phyloP scores from a whole-genome alignment of 2,888 invertebrate genomes.

The Phalera bucephala region DNA sequence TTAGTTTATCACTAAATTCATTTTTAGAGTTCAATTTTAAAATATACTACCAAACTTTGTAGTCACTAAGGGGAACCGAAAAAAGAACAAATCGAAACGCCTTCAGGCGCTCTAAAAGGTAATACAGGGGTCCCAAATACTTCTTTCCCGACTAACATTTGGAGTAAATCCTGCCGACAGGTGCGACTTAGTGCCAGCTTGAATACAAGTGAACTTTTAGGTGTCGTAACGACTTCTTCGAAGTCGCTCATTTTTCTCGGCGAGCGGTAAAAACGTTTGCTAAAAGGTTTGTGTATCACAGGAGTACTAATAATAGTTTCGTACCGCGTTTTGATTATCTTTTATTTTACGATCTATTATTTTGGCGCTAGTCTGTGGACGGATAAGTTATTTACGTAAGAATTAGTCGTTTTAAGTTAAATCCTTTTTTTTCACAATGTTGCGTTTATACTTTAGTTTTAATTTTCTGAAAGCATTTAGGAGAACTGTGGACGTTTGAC shows the following conservation, averaged over 20 bases:
- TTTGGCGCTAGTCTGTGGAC: no score
- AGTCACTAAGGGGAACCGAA: not conserved
- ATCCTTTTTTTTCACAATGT: no score
- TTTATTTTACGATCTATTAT: no score
- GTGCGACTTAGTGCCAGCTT: constrained; percentile 6
- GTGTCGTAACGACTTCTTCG: constrained; percentile 4
- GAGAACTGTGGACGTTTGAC: no score
- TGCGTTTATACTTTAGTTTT: no score
- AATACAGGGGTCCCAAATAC: constrained; percentile 4
- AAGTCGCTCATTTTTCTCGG: constrained; percentile 1
- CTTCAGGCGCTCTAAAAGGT: not conserved
- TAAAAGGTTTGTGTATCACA: not conserved
- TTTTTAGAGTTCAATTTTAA: not conserved
- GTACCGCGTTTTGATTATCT: no score
- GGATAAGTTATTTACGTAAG: no score
- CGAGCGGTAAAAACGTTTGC: not conserved
- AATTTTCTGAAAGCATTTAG: no score
- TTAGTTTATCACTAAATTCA: not conserved
- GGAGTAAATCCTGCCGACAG: constrained; percentile 5
- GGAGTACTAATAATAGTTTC: not conserved
- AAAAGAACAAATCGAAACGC: not conserved
- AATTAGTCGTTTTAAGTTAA: no score
- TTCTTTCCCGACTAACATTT: constrained; percentile 2
- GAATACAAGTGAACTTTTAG: constrained; percentile 6
- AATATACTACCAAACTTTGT: not conserved